These are phyloP conservation scores for Alexandromys fortis DNA, from an alignment of 2,113 vertebrate genomes.

Conservation along the genomic window DNA sequence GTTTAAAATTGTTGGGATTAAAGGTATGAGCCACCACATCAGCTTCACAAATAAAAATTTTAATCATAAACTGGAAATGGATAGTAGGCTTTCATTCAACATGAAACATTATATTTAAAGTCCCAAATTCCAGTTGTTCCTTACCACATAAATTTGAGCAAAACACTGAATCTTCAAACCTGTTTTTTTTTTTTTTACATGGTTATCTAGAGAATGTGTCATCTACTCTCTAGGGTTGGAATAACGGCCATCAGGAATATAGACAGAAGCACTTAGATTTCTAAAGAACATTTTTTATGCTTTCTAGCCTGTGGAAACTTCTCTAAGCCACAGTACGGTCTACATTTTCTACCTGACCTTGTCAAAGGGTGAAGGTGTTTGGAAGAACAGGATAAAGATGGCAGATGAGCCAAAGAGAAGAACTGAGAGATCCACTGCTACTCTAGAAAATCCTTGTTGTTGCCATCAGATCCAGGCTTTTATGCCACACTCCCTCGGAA, in stretches of 20 bases:
- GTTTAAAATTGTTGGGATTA: neutral
- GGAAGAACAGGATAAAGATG: neutral
- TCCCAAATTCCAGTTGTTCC: neutral
- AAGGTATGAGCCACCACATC: accelerated
- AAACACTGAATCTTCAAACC: too few species aligned
- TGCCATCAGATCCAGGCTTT: neutral
- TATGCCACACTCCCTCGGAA: neutral
- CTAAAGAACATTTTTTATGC: neutral
- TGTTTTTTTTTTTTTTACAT: neutral
- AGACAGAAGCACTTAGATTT: neutral
- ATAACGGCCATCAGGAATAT: neutral
- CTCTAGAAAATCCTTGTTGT: neutral
- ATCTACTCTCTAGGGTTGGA: too few species aligned
- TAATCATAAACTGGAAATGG: neutral
- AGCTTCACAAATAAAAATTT: neutral
- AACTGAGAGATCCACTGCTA: neutral
- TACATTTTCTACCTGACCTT: neutral
- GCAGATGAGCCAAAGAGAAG: neutral
- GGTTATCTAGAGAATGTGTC: neutral
- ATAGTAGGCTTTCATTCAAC: too few species aligned
- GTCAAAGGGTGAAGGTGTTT: neutral
- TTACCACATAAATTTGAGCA: neutral
- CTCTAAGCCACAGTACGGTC: neutral
- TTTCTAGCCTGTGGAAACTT: neutral
- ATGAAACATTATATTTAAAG: neutral